Evolutionary conservation across 2,113 vertebrate genomes (phyloP), one percentile per base, ranked within the genome.

Genomic region (Lepisosteus osseus): DNA sequence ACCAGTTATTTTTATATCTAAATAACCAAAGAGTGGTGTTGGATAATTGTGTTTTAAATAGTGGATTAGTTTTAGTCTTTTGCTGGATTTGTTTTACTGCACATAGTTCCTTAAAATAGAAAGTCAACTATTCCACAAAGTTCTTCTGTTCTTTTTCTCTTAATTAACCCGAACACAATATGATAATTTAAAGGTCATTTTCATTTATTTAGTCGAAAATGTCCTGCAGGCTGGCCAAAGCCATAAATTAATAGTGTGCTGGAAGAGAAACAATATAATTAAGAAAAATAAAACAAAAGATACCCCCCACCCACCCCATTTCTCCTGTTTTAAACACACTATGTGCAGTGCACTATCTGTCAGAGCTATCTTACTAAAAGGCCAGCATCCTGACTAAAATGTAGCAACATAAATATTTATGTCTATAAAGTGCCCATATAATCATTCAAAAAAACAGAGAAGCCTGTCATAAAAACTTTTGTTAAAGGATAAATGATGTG

Each of bases 401-500:
- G 86, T 81, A 91, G 86, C 86, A 82, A 83, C 82, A 92, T 92
- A 92, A 92, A 92, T 92, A 92, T 92, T 91, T 90, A 92, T 91
- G 85, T 78, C 78, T 79, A 82, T 86, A 88, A 89, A 91, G 88
- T 91, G 88, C 88, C 87, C 88, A 90, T 86, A 89, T 90, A 91
- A 89, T 92, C 89, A 89, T 9, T 51, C 47, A 51, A 51, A 51
- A 51, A 6, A 86, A 91, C 83, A 84, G 84, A 83, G 85, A 51
- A 51, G 81, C 76, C 82, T 89, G 88, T 90, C 88, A 90, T 9
- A 6, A 51, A 51, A 51, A 51, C 47, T 51, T 51, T 51, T 51
- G 47, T 51, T 51, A 9, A 51, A 51, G 47, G 47, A 9, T 51
- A 51, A 6, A 51, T 9, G 47, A 5, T 6, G 5, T 51, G 47